These are phyloP conservation scores for Apamea monoglypha DNA, from an alignment of 2,888 invertebrate genomes.

Conservation along the genomic window DNA sequence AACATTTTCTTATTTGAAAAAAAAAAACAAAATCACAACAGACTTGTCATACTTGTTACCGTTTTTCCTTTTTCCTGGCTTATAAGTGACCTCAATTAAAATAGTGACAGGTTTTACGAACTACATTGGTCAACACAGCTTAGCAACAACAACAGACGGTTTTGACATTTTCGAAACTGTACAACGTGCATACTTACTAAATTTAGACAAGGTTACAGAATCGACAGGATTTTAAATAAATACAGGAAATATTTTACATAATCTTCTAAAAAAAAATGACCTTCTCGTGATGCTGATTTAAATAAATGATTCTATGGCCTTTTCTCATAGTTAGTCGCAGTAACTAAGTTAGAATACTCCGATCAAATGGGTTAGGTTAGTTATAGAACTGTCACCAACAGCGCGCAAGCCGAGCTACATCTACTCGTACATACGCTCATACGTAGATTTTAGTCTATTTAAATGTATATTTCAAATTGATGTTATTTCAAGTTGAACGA, in stretches of 20 bases:
- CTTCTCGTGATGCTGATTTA: not conserved
- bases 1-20: not conserved
- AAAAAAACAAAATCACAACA: constrained; percentile 1
- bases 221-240: not conserved
- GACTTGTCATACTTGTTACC: constrained; percentile 8
- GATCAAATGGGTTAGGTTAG: not conserved
- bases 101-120: constrained; percentile 9
- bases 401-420: not conserved
- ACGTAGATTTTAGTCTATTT: no score
- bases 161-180: not conserved
- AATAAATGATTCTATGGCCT: not conserved
- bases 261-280: not conserved
- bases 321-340: not conserved
- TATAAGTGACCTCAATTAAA: constrained; percentile 14
- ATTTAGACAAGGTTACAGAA: not conserved
- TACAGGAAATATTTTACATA: not conserved
- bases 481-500: no score
- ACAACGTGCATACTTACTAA: not conserved
- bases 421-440: not conserved
- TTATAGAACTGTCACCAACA: not conserved
- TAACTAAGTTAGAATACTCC: not conserved
- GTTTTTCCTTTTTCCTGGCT: constrained; percentile 16
- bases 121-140: not conserved
- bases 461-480: no score
- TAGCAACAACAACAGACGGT: not conserved